Conservation (phyloP, 2,797 vertebrate genomes). For the Phataginus tetradactyla region DNA sequence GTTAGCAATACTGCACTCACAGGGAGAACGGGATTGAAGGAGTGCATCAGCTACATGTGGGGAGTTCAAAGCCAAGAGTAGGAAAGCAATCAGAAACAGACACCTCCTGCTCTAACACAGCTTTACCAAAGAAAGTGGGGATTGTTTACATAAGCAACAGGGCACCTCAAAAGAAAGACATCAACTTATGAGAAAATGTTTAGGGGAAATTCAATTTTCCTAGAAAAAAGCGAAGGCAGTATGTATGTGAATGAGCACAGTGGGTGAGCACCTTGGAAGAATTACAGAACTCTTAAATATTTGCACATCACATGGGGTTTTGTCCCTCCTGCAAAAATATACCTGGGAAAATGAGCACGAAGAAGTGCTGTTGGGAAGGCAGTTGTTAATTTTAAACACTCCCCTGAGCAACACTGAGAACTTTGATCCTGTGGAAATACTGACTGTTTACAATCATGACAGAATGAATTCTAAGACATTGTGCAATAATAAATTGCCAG, state of each 20-base stretch:
- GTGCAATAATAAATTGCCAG: conserved; percentile 33
- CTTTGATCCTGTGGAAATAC: conserved; percentile 44
- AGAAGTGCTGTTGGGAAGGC: neutral
- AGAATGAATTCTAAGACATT: conserved; percentile 57
- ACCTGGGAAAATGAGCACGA: neutral
- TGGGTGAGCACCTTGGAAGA: neutral
- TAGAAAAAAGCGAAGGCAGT: neutral
- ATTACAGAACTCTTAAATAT: neutral
- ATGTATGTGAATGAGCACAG: neutral
- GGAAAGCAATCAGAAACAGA: conserved; percentile 87
- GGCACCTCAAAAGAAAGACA: conserved; percentile 71
- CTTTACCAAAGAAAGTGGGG: conserved; percentile 70
- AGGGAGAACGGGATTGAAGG: conserved; percentile 80
- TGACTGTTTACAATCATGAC: conserved; percentile 6
- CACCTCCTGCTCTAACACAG: conserved; percentile 71
- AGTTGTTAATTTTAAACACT: neutral
- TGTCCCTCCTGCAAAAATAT: neutral
- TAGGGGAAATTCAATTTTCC: conserved; percentile 3
- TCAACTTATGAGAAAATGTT: conserved; percentile 60
- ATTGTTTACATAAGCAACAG: conserved; percentile 78
- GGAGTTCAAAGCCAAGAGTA: conserved; percentile 86
- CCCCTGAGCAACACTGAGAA: neutral
- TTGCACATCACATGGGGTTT: neutral
- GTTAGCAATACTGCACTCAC: conserved; percentile 80
- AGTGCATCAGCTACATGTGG: conserved; percentile 76